These are phyloP conservation scores for Trochalopteron elliotii DNA, from an alignment of 2,113 vertebrate genomes.

Conservation along the genomic window DNA sequence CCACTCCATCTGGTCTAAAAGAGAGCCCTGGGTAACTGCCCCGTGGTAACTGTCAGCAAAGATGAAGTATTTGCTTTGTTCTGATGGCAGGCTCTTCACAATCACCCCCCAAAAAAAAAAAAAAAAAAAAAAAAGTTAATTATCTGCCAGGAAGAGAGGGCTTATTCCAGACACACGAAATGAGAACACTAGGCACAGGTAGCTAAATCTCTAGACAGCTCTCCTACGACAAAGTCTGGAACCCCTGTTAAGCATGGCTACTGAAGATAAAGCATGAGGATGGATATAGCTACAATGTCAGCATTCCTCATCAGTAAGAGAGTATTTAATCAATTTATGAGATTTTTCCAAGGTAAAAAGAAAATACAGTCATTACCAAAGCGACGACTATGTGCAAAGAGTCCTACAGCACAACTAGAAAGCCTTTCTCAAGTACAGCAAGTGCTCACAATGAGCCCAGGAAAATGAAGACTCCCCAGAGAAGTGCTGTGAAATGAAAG, in stretches of 20 bases:
- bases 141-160: background rate
- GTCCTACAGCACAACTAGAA: background rate
- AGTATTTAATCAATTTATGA: background rate
- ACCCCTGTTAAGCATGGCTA: background rate
- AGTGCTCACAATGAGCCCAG: background rate
- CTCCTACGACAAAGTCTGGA: background rate
- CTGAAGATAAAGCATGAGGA: background rate
- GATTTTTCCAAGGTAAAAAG: background rate
- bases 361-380: background rate
- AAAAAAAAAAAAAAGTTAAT: background rate
- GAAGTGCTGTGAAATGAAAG: background rate
- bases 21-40: background rate
- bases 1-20: background rate
- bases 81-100: background rate
- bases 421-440: background rate
- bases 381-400: background rate
- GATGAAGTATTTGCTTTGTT: background rate
- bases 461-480: background rate
- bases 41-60: background rate
- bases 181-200: background rate
- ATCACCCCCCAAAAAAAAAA: background rate
- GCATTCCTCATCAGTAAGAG: background rate
- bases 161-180: background rate
- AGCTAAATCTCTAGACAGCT: background rate
- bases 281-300: fast-evolving